Conservation (phyloP, 2,888 invertebrate species). For the Cataglyphis cursor region DNA sequence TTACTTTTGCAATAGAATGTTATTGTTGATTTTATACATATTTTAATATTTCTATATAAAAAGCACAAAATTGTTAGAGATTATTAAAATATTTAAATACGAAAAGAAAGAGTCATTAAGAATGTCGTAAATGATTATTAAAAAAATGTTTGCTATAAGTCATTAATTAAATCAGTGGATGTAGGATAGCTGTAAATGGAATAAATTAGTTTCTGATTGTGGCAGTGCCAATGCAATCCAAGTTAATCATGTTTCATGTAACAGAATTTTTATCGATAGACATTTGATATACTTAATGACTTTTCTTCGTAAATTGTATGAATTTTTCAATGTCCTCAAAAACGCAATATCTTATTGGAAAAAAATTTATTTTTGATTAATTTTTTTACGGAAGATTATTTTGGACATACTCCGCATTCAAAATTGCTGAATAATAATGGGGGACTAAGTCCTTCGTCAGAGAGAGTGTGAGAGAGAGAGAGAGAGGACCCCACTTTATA, state of each 20-base stretch:
- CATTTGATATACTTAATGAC: no score
- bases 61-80: background rate
- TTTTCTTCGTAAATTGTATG: background rate
- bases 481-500: background rate
- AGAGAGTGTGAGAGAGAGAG: background rate
- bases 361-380: background rate
- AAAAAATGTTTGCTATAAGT: no score
- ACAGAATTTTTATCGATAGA: no score
- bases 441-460: background rate
- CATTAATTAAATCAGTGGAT: no score
- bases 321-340: background rate
- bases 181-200: no score
- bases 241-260: no score
- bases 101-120: no score
- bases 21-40: background rate
- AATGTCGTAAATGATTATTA: no score
- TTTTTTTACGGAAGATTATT: background rate
- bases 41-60: background rate
- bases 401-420: background rate
- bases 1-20: background rate
- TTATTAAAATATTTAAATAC: background rate
- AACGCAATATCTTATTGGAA: background rate
- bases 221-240: no score
- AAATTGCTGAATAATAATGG: slow-evolving; percentile 28
- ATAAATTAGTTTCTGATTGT: no score